phyloP scores from a whole-genome alignment of 2,888 invertebrate genomes.

The Eucriotettix oculatus region DNA sequence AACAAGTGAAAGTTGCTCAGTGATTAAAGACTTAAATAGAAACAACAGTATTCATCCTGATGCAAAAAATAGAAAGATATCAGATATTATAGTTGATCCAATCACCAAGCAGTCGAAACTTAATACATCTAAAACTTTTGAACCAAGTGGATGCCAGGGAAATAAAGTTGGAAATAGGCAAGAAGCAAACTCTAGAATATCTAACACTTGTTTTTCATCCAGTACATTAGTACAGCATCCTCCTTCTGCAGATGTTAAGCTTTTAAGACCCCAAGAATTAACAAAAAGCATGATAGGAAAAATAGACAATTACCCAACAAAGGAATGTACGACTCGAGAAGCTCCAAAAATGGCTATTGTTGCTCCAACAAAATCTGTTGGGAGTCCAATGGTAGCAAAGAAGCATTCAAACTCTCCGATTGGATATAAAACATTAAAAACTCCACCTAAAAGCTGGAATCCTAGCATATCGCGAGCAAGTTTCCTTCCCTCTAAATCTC shows the following conservation, averaged over 20 bases:
- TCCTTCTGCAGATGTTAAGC: neutral
- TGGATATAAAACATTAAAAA: conserved; percentile 39
- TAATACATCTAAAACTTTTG: neutral
- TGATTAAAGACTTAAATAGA: conserved; percentile 13
- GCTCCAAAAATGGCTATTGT: conserved; percentile 3
- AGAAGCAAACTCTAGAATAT: neutral
- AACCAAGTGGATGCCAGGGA: neutral
- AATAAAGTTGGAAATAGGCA: neutral
- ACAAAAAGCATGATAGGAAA: neutral
- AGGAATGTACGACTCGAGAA: neutral
- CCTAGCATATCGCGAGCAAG: conserved; percentile 32
- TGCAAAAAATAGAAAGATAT: neutral
- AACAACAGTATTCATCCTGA: neutral
- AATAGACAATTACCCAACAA: neutral
- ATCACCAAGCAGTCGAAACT: neutral
- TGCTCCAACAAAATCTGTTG: conserved; percentile 1
- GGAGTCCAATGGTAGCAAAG: neutral
- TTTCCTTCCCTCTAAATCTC: conserved; percentile 8
- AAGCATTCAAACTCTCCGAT: conserved; percentile 19
- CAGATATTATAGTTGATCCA: too few relatives aligned
- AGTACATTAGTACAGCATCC: neutral
- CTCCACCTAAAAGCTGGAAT: conserved; percentile 43
- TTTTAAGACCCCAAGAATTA: neutral
- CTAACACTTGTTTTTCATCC: neutral
- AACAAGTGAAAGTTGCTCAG: neutral